A percentile compares a stretch with the other conserved stretches of the same genome.
phyloP scores from a whole-genome alignment of 2,888 invertebrate genomes.

The Orthonychiurus folsomi region DNA sequence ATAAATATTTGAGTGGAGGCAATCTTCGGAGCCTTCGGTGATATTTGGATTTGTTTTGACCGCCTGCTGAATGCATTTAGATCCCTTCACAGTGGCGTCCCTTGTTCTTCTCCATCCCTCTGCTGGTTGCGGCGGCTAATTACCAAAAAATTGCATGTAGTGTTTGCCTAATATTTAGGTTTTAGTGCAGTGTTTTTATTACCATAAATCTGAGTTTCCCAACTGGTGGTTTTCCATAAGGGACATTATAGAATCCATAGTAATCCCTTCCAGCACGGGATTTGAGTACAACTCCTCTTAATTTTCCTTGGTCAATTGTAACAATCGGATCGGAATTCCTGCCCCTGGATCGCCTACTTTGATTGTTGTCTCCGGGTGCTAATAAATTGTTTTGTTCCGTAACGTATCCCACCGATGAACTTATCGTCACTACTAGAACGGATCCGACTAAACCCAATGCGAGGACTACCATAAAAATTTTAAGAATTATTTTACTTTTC shows the following conservation, averaged over 20 bases:
- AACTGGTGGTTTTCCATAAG: slow-evolving; percentile 12
- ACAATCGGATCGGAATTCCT: neutral
- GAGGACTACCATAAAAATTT: too few relatives aligned
- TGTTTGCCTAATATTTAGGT: neutral
- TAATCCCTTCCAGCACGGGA: slow-evolving; percentile 11
- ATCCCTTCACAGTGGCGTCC: slow-evolving; percentile 7
- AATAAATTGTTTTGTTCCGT: too few relatives aligned
- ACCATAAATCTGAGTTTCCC: slow-evolving; percentile 10
- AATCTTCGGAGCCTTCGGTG: slow-evolving; percentile 8
- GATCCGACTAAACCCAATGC: too few relatives aligned
- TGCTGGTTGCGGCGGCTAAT: slow-evolving; percentile 9
- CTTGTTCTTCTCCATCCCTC: slow-evolving; percentile 7
- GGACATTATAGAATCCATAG: slow-evolving; percentile 13
- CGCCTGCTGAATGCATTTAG: slow-evolving; percentile 9
- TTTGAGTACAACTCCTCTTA: slow-evolving; percentile 1
- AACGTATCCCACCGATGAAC: too few relatives aligned
- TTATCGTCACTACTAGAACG: too few relatives aligned
- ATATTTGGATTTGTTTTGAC: slow-evolving; percentile 3
- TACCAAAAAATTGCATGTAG: neutral
- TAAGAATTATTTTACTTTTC: too few relatives aligned
- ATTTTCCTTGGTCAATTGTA: neutral
- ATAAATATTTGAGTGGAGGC: slow-evolving; percentile 7
- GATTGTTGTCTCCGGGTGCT: too few relatives aligned
- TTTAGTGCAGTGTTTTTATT: neutral
- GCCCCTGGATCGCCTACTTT: too few relatives aligned